phyloP scores from a whole-genome alignment of 2,888 invertebrate genomes.

The Parapristionchus giblindavisi region DNA sequence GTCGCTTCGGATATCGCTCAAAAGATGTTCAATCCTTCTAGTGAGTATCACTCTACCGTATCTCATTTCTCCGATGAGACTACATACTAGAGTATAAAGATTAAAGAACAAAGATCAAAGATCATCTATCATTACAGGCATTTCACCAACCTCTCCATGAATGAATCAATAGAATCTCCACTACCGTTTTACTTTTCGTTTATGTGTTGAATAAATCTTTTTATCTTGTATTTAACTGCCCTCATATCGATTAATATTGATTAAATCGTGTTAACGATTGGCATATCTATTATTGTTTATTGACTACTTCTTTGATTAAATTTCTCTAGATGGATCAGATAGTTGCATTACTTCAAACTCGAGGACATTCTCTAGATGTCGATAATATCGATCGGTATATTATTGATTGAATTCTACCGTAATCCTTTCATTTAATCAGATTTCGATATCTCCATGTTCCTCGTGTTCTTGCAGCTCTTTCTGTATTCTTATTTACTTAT shows the following conservation, averaged over 20 bases:
- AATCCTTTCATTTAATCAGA: conserved; percentile 36
- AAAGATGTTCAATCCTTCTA: conserved; percentile 37
- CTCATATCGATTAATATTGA: no score
- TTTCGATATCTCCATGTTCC: conserved; percentile 49
- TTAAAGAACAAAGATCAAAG: neutral
- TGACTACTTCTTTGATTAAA: neutral
- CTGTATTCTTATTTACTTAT: conserved; percentile 61
- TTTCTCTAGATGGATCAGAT: conserved; percentile 19
- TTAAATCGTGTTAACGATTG: conserved; percentile 30
- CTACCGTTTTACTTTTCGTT: neutral
- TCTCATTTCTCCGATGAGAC: conserved; percentile 11
- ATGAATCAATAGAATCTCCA: neutral
- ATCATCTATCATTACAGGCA: neutral
- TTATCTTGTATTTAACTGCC: no score
- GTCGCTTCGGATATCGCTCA: conserved; percentile 41
- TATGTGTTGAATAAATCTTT: no score
- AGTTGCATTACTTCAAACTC: conserved; percentile 6
- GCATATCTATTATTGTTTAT: conserved; percentile 1
- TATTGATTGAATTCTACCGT: neutral
- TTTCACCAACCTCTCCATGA: neutral
- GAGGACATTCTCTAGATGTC: conserved; percentile 34
- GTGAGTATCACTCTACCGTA: conserved; percentile 32
- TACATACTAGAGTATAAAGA: neutral
- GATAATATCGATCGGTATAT: conserved; percentile 34
- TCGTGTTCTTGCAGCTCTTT: conserved; percentile 40